These are phyloP conservation scores for Chrysaora quinquecirrha DNA, from an alignment of 30 jellyfish, hydroid and myxozoan species.

Conservation along the genomic window DNA sequence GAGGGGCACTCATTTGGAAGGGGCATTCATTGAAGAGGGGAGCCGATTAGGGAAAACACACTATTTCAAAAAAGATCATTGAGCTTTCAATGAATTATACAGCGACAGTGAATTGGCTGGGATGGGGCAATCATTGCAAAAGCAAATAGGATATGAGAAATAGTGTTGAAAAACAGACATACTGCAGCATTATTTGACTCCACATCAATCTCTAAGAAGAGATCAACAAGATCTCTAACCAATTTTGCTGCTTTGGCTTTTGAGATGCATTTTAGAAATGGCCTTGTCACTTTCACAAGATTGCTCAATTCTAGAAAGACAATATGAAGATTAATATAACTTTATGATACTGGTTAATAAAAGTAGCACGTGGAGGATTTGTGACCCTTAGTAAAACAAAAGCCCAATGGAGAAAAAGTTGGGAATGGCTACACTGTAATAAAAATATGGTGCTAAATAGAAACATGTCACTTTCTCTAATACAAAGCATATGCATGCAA, in stretches of 20 bases:
- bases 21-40: no score
- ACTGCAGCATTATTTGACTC: conserved; percentile 87
- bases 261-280: conserved; percentile 86
- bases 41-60: no score
- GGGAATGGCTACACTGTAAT: neutral
- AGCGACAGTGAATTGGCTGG: no score
- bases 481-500: no score
- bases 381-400: neutral
- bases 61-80: no score
- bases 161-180: conserved; percentile 4
- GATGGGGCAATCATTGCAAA: no score
- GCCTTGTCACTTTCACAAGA: conserved; percentile 86
- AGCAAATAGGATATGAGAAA: no score
- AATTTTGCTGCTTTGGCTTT: conserved; percentile 97
- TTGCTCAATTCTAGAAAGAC: conserved; percentile 69
- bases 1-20: no score
- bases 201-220: conserved; percentile 72
- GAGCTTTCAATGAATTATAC: no score
- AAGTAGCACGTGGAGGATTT: neutral
- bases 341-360: neutral
- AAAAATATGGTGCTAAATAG: no score
- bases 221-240: conserved; percentile 89
- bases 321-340: neutral
- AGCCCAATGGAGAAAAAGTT: neutral
- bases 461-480: no score